phyloP scores from a whole-genome alignment of 2,797 vertebrate genomes.

The Allobates femoralis region DNA sequence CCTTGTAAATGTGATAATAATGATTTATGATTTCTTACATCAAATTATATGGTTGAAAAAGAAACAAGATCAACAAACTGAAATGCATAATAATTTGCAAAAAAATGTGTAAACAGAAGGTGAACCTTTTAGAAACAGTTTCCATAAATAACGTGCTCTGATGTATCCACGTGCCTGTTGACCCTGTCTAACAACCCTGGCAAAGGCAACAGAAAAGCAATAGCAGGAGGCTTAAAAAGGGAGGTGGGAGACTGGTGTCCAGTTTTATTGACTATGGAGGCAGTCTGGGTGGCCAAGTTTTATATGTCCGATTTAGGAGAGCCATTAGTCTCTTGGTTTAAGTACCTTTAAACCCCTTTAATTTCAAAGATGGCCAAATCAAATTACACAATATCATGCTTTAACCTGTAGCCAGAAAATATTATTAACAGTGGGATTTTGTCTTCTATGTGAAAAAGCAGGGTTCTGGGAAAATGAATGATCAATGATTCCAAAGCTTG shows the following conservation, averaged over 20 bases:
- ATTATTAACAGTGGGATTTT: not conserved
- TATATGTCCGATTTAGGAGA: constrained; percentile 37
- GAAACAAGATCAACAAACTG: not conserved
- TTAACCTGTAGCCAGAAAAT: not conserved
- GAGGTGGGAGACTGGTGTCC: constrained; percentile 52
- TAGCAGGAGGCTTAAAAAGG: constrained; percentile 45
- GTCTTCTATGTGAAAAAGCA: not conserved
- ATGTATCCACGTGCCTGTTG: constrained; percentile 48
- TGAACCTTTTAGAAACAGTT: not conserved
- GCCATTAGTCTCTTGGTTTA: constrained; percentile 48
- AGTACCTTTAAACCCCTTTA: constrained; percentile 55
- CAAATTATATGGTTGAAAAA: not conserved
- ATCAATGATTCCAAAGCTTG: not conserved
- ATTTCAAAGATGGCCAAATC: constrained; percentile 49
- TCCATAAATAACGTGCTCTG: constrained; percentile 3
- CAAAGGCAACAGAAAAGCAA: constrained; percentile 48
- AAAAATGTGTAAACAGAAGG: not conserved
- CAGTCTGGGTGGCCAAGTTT: constrained; percentile 58
- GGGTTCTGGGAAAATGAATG: not conserved
- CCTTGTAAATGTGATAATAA: not conserved
- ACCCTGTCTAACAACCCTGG: constrained; percentile 27
- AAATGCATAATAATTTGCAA: not conserved
- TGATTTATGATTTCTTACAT: not conserved
- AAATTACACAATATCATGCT: constrained; percentile 29
- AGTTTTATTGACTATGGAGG: constrained; percentile 57